Evolutionary conservation across 2,797 vertebrate genomes (phyloP).

Genomic region (Melanotaenia pygmaea): DNA sequence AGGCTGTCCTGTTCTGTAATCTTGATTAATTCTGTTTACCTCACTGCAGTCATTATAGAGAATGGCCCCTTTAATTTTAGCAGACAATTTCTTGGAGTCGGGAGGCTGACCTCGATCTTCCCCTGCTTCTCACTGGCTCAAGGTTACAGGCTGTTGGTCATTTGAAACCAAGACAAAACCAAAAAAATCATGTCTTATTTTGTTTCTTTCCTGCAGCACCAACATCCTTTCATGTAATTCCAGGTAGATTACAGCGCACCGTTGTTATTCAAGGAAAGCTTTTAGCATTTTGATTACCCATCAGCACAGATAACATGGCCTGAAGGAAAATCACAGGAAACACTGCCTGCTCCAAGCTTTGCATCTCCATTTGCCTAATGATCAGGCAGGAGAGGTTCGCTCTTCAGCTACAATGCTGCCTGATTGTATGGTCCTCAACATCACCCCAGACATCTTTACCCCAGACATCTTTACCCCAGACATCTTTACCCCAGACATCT

Average conservation of each 20-base stretch:
- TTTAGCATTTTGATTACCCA: conserved; percentile 21
- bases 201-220: conserved; percentile 17
- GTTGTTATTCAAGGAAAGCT: conserved; percentile 10
- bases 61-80: conserved; percentile 63
- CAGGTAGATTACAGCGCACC: conserved; percentile 6
- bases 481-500: too few relatives aligned
- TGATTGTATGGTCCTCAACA: conserved; percentile 76
- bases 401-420: conserved; percentile 73
- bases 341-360: conserved; percentile 8
- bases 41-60: conserved; percentile 52
- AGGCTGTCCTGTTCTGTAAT: conserved; percentile 65
- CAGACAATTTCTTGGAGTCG: conserved; percentile 43
- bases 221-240: not conserved
- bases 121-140: conserved; percentile 27
- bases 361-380: conserved; percentile 71
- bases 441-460: conserved; percentile 15
- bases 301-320: conserved; percentile 22
- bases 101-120: conserved; percentile 39
- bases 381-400: conserved; percentile 61
- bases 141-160: conserved; percentile 32
- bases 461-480: too few relatives aligned
- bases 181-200: not conserved
- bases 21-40: conserved; percentile 83
- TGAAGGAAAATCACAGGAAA: conserved; percentile 48
- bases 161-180: conserved; percentile 5